Evolutionary conservation across 2,113 vertebrate genomes (phyloP), one percentile per base, ranked within the genome.

Genomic region (Nematolebias whitei): DNA sequence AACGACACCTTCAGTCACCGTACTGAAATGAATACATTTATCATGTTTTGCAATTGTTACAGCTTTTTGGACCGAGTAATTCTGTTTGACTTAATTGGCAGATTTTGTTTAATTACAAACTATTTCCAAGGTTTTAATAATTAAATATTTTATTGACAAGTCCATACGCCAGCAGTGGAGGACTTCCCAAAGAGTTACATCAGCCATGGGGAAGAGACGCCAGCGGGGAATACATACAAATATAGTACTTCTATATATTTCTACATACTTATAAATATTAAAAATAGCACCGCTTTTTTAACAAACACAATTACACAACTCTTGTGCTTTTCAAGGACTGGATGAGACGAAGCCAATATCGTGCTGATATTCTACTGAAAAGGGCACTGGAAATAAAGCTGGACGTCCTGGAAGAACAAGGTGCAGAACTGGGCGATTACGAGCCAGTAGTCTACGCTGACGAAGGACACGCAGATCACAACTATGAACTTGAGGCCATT

Each of bases 361-460:
- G 5, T 12, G 20, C 0, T 2, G 2, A 10, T n/a, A 8, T 2
- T 14, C 10, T 77, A 11, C 13, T 88, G 6, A 41, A 57, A 1
- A 22, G 12, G 63, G 64, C 75, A 70, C 56, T 58, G 5, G 32
- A 1, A 48, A 22, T 0, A 26, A 13, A 12, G 57, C 15, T 85
- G 2, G 1, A 11, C 35, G 19, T 1, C 9, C 48, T 79, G 4
- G 19, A 82, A 32, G 6, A 18, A 4, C 38, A 2, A 22, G 79
- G 16, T 14, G 50, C 69, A n/a, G 83, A 88, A 43, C 55, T 74
- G 22, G 15, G 3, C 1, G 56, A 88, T 65, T 82, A 90, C 39
- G 3, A 26, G 26, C 89, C 88, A 9, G 64, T 49, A 45, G 61
- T 66, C 11, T 92, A 91, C 12, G 54, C 79, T 6, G 74, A 88